Conservation (phyloP, 2,113 vertebrate species). For the Maccullochella peelii region DNA sequence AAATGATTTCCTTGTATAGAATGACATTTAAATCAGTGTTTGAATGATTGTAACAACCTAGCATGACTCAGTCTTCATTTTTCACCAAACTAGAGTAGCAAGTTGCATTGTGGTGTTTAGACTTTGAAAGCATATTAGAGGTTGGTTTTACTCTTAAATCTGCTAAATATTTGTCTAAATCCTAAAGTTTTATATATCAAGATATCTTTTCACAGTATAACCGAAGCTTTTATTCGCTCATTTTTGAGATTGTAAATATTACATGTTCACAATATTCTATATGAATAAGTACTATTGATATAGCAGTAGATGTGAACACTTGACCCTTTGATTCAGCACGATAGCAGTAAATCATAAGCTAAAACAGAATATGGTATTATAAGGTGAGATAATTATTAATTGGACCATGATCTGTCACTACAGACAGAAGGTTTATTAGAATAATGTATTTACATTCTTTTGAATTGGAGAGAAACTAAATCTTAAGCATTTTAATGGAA, state of each 20-base stretch:
- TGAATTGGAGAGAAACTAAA: conserved; percentile 64
- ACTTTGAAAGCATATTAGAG: conserved; percentile 75
- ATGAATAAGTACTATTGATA: conserved; percentile 82
- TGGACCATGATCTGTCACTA: conserved; percentile 53
- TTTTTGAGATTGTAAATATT: conserved; percentile 97
- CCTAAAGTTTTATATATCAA: conserved; percentile 84
- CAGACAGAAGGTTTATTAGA: conserved; percentile 44
- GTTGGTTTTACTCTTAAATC: conserved; percentile 80
- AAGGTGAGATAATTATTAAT: conserved; percentile 56
- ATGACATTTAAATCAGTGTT: conserved; percentile 85
- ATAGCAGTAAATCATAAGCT: conserved; percentile 70
- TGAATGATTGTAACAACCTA: conserved; percentile 79
- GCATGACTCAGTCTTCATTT: conserved; percentile 82
- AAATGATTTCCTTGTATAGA: conserved; percentile 86
- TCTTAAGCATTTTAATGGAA: conserved; percentile 47
- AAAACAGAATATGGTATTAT: conserved; percentile 73
- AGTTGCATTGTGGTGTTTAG: conserved; percentile 81
- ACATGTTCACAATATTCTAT: conserved; percentile 88
- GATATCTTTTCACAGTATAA: conserved; percentile 84
- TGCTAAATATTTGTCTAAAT: conserved; percentile 84
- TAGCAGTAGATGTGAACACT: conserved; percentile 90
- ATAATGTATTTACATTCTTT: conserved; percentile 58
- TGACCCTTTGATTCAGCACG: conserved; percentile 79
- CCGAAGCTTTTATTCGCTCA: conserved; percentile 77
- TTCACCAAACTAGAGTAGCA: conserved; percentile 78